Evolutionary conservation across 2,888 invertebrate species (phyloP).

Genomic region (Meta bourneti): DNA sequence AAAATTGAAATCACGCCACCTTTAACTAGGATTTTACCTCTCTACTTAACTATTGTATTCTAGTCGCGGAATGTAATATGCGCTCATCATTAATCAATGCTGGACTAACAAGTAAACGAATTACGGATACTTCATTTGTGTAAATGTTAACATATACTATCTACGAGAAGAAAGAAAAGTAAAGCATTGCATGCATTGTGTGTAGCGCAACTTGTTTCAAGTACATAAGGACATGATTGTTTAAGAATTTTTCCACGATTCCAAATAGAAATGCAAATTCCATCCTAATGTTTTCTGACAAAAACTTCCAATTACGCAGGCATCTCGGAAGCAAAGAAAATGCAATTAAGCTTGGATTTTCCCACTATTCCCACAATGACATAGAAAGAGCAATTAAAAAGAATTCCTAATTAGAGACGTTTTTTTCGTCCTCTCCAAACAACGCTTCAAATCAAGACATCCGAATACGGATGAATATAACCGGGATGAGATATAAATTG

Average conservation of each 20-base stretch:
- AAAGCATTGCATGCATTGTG: not conserved
- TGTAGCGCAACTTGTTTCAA: not conserved
- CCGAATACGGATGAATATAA: slow-evolving; percentile 3
- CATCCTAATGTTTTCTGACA: slow-evolving; percentile 65
- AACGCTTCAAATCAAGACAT: slow-evolving; percentile 49
- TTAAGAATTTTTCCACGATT: slow-evolving; percentile 34
- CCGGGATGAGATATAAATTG: slow-evolving; percentile 41
- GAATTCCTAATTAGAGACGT: slow-evolving; percentile 70
- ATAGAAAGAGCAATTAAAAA: slow-evolving; percentile 73
- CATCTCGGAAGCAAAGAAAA: slow-evolving; percentile 53
- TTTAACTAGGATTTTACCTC: no score
- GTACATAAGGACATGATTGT: slow-evolving; percentile 29
- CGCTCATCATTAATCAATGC: no score
- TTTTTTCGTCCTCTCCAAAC: slow-evolving; percentile 26
- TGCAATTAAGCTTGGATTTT: slow-evolving; percentile 65
- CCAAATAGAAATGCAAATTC: slow-evolving; percentile 53
- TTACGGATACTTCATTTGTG: no score
- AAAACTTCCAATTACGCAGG: slow-evolving; percentile 70
- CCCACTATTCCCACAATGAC: slow-evolving; percentile 45
- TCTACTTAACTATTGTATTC: no score
- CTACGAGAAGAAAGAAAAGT: not conserved
- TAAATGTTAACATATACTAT: no score
- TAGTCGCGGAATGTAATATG: no score
- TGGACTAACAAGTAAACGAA: no score
- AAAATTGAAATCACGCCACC: no score